Evolutionary conservation across 2,888 invertebrate species (phyloP).

Genomic region (Cantharis flavilabris): DNA sequence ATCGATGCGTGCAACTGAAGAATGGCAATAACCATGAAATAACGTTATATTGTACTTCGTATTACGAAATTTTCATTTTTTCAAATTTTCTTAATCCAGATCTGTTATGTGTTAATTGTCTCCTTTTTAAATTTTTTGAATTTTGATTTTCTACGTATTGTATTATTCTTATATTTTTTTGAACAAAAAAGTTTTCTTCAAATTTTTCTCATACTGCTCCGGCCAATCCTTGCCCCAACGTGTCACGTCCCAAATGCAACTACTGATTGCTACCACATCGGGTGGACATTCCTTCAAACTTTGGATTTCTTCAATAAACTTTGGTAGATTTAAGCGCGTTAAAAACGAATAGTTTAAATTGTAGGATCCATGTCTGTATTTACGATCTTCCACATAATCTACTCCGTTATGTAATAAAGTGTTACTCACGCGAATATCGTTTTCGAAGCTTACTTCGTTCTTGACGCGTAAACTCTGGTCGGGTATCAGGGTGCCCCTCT

Average conservation of each 20-base stretch:
- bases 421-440: conserved; percentile 31
- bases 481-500: conserved; percentile 29
- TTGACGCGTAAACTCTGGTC: conserved; percentile 22
- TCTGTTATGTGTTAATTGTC: too few species aligned
- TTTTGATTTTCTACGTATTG: too few species aligned
- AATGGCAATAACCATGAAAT: too few species aligned
- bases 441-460: conserved; percentile 32
- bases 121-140: too few species aligned
- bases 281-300: conserved; percentile 18
- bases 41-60: too few species aligned
- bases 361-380: conserved; percentile 11
- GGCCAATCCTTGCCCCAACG: conserved; percentile 48
- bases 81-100: too few species aligned
- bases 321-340: conserved; percentile 29
- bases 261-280: conserved; percentile 37
- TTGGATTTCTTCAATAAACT: conserved; percentile 27
- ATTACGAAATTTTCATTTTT: too few species aligned
- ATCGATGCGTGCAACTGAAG: too few species aligned
- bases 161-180: too few species aligned
- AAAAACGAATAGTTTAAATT: conserved; percentile 33
- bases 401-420: conserved; percentile 28
- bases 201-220: conserved; percentile 52
- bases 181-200: conserved; percentile 50
- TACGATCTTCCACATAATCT: conserved; percentile 33
- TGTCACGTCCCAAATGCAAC: conserved; percentile 40